Evolutionary conservation across 2,113 vertebrate genomes (phyloP).

Genomic region (Chloropsis hardwickii): DNA sequence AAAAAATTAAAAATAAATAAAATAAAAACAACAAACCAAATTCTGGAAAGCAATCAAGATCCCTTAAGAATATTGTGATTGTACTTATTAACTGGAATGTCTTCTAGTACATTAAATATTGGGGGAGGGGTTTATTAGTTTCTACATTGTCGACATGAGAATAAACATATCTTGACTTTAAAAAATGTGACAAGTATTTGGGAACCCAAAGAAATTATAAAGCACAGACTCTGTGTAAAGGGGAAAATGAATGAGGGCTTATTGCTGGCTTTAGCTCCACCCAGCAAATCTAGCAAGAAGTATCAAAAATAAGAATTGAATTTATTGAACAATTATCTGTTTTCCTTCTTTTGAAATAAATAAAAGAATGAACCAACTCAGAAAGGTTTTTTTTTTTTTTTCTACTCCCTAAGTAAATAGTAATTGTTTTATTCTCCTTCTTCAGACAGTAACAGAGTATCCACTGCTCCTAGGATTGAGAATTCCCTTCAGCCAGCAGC

Average conservation of each 20-base stretch:
- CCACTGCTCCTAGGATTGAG: neutral
- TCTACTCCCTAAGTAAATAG: neutral
- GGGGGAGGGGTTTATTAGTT: accelerated
- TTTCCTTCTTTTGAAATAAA: neutral
- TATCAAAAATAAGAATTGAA: neutral
- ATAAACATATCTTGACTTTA: neutral
- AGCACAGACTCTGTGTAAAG: neutral
- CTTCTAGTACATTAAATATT: neutral
- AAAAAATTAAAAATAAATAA: neutral
- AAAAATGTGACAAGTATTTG: neutral
- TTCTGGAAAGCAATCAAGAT: neutral
- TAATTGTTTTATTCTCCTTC: neutral
- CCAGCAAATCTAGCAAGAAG: neutral
- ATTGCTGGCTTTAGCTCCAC: neutral
- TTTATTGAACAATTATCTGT: neutral
- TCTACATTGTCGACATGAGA: neutral
- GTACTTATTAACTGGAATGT: neutral
- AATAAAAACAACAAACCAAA: neutral
- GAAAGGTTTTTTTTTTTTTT: neutral
- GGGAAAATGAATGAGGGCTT: neutral
- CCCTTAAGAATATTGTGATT: neutral
- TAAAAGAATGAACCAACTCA: neutral
- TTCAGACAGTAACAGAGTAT: neutral
- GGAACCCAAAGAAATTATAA: neutral
- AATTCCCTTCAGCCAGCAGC: neutral